Evolutionary conservation across 2,888 invertebrate species (phyloP).

Genomic region (Choreutis nemorana): DNA sequence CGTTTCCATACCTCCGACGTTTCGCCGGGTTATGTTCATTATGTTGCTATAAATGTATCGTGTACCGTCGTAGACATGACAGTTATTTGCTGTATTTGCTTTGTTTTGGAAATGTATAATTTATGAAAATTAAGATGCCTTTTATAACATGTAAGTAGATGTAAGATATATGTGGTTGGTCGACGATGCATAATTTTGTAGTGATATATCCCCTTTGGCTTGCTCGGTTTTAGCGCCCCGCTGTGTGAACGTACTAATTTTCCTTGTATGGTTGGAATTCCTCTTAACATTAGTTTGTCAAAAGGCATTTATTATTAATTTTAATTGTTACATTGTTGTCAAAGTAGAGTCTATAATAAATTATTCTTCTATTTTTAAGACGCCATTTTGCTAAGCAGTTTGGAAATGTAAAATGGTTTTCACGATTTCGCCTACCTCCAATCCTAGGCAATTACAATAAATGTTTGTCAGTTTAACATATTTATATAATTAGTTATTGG

Average conservation of each 20-base stretch:
- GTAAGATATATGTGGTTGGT: constrained; percentile 31
- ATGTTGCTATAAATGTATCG: constrained; percentile 48
- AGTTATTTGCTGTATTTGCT: constrained; percentile 45
- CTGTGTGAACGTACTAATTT: constrained; percentile 7
- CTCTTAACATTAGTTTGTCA: constrained; percentile 30
- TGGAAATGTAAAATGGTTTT: too few species aligned
- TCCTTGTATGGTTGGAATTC: constrained; percentile 9
- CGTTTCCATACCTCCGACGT: constrained; percentile 17
- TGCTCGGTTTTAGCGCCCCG: constrained; percentile 22
- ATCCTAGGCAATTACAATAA: too few species aligned
- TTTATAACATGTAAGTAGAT: constrained; percentile 58
- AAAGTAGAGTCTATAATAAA: constrained; percentile 57
- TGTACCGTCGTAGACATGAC: constrained; percentile 42
- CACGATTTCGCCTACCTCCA: too few species aligned
- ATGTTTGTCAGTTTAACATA: too few species aligned
- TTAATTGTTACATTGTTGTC: constrained; percentile 53
- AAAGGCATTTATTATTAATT: constrained; percentile 57
- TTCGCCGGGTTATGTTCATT: constrained; percentile 20
- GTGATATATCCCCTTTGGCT: background rate
- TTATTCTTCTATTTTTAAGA: constrained; percentile 49
- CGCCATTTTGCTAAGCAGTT: too few species aligned
- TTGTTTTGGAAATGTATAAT: constrained; percentile 38
- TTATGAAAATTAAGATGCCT: constrained; percentile 55
- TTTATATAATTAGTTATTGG: too few species aligned
- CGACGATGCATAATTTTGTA: constrained; percentile 41